Evolutionary conservation across 2,113 vertebrate genomes (phyloP).

Genomic region (Platichthys flesus): DNA sequence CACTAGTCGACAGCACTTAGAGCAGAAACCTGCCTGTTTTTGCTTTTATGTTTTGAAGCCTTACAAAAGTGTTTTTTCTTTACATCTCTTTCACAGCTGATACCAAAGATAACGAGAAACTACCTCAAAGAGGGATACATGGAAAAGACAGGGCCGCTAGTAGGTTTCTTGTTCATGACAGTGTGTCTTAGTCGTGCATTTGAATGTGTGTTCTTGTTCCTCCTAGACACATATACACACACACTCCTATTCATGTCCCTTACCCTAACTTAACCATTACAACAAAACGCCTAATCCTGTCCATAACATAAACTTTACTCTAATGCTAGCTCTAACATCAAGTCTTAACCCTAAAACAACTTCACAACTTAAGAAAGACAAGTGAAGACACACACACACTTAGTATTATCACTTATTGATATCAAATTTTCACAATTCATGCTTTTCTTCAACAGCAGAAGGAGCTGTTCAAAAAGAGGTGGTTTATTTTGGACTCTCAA

Average conservation of each 20-base stretch:
- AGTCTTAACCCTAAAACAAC: no score
- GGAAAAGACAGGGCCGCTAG: conserved; percentile 95
- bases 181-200: background rate
- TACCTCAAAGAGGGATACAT: conserved; percentile 94
- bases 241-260: no score
- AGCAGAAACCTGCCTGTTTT: background rate
- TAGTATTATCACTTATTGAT: background rate
- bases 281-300: no score
- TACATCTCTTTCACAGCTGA: conserved; percentile 78
- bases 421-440: background rate
- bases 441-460: conserved; percentile 82
- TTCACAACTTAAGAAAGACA: no score
- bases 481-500: conserved; percentile 91
- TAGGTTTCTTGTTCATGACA: conserved; percentile 63
- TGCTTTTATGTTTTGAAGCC: background rate
- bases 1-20: background rate
- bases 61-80: background rate
- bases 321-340: no score
- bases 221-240: conserved; percentile 8
- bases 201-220: conserved; percentile 45
- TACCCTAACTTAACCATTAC: no score
- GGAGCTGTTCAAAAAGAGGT: conserved; percentile 91
- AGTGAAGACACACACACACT: background rate
- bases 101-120: conserved; percentile 89
- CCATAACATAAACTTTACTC: no score